These are phyloP conservation scores for Sceloporus tristichus DNA, from an alignment of 2,113 vertebrate genomes.

Conservation along the genomic window DNA sequence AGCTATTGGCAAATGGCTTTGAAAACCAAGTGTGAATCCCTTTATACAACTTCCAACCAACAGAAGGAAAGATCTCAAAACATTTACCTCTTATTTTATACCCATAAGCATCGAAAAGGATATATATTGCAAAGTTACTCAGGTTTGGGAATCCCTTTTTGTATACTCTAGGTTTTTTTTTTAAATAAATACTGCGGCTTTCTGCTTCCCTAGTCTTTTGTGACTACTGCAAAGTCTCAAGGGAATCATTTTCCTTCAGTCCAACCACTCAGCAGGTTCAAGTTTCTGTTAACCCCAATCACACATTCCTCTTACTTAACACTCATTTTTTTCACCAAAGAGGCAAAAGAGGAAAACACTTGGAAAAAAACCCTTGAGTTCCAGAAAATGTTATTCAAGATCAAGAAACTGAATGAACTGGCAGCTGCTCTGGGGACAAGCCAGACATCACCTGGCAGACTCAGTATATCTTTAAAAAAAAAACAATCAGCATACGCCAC, in stretches of 20 bases:
- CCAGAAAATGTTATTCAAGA: slow-evolving; percentile 55
- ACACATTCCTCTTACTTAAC: slow-evolving; percentile 21
- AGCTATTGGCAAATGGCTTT: slow-evolving; percentile 20
- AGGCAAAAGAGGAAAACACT: neutral
- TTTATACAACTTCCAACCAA: neutral
- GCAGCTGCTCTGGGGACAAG: slow-evolving; percentile 49
- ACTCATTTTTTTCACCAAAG: slow-evolving; percentile 16
- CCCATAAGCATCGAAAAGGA: neutral
- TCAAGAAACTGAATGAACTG: slow-evolving; percentile 57
- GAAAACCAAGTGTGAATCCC: slow-evolving; percentile 20
- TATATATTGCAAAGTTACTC: neutral
- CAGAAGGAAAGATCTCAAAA: neutral
- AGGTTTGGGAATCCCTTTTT: neutral
- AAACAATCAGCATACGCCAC: slow-evolving; percentile 50
- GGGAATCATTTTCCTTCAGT: neutral
- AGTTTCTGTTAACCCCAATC: neutral
- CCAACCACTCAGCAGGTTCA: slow-evolving; percentile 30
- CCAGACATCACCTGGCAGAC: slow-evolving; percentile 56
- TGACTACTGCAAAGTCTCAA: neutral
- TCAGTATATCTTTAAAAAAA: slow-evolving; percentile 25
- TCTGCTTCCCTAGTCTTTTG: neutral
- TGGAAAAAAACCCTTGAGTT: neutral
- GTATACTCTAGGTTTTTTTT: neutral
- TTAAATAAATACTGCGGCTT: neutral
- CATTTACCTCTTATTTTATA: neutral